Base-by-base conservation (phyloP, 2,888 invertebrate species). In the Azorinus chamasolen region DNA sequence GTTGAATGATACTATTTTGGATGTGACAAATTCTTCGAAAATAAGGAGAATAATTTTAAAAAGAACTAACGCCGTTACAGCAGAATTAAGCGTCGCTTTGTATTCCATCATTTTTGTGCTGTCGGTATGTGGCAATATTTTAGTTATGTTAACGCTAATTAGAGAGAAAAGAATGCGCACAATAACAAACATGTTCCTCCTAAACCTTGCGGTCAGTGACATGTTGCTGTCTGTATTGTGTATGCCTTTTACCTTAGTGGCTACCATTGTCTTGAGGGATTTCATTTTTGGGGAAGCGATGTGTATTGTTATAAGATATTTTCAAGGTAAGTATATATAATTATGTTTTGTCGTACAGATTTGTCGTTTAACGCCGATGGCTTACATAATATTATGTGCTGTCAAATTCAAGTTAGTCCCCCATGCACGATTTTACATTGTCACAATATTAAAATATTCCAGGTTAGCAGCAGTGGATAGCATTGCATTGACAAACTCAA, bases 141-240 rank as follows among this genome's bases (percentile, higher is more conserved):
- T 97, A 84, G 97, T 97, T 32, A 95, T 97, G 72, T 94, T 96
- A 37, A 94, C 94, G 2, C 90, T 94, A 25, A 89, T 93, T 5
- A 93, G 93, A 86, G 93, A 94, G 87, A 90, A 93, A 64, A 89
- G 93, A 53, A 94, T 94, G 94, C 85, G 94, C 37, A 94, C 94
- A 0, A 93, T 94, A 25, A 94, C 94, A n/a, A 94, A 94, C 83
- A 92, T 94, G 24, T 94, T 94, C 84, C 88, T 94, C 12, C 79
- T 93, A 22, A 92, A 93, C 88, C 87, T 94, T 84, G 95, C 95
- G 54, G 94, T 96, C 39, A 95, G 95, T 55, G 97, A 97, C 90
- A 94, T 97, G 75, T 94, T 97, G 54, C 94, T 97, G 55, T 96
- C 96, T 0, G 96, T 97, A 0, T 96, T 97, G 90, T 97, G 97